Evolutionary conservation across 2,888 invertebrate genomes (phyloP), one percentile per base, ranked within the genome.

Genomic region (Caenorhabditis becei): DNA sequence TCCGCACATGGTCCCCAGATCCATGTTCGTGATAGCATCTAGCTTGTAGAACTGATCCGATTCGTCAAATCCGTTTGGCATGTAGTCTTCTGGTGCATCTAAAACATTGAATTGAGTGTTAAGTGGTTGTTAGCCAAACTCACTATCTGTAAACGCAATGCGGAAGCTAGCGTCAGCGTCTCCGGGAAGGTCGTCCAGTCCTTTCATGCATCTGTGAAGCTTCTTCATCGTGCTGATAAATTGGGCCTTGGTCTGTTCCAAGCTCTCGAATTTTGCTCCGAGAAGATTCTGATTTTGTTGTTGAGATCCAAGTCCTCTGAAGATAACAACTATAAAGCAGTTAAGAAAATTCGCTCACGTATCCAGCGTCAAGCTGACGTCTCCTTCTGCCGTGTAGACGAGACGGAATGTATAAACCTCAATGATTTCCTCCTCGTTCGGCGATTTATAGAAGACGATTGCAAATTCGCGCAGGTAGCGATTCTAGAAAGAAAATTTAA

Each of bases 371-470:
- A 77, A 16, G 14, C 10, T 14, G n/a, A 77, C 63, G 16, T 61
- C 18, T 37, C 51, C 67, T 26, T 72, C 72, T 1, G 53, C 18
- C n/a, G 35, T 62, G 53, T 79, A 79, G 18, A 20, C n/a, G 8
- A 79, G 37, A 2, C 72, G 66, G 16, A 79, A 79, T 7, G 61
- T 28, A 37, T 49, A 79, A 2, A 67, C 78, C 54, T 79, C 78
- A 4, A 67, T 11, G 1, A 72, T 47, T 49, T 79, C 72, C 35
- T 79, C 78, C 18, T 79, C 67, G 18, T 79, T 49, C 0, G 78
- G 78, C 28, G 54, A 41, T 18, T 47, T 37, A 23, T 72, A 79
- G 44, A 79, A 67, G 8, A 79, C 78, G 2, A 79, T 20, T 11
- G 78, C 78, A 37, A 79, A 79, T 20, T 79, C 72, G 14, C 44